Percentiles rank a stretch among this genome's conserved stretches.
These are phyloP conservation scores for Drosophila nigricruria DNA, from an alignment of 2,888 invertebrate species.

Conservation along the genomic window DNA sequence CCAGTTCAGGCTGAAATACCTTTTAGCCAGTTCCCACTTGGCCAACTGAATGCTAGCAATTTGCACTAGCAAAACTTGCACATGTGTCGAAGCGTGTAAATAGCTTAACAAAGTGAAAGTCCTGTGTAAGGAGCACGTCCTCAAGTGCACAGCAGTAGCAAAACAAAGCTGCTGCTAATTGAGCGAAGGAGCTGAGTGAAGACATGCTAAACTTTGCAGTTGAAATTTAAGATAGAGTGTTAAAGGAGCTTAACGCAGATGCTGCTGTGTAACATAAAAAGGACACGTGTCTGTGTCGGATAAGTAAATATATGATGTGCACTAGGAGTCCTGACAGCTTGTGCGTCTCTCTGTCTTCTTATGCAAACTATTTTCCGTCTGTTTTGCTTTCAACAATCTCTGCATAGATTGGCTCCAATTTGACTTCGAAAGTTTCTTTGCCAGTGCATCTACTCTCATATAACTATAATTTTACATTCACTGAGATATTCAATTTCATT, in stretches of 20 bases:
- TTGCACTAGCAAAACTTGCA: conserved; percentile 46
- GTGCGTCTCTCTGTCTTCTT: not conserved
- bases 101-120: conserved; percentile 26
- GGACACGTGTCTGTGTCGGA: not conserved
- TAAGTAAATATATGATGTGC: not conserved
- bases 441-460: not conserved
- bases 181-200: conserved; percentile 28
- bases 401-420: not conserved
- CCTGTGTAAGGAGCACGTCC: conserved; percentile 18
- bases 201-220: conserved; percentile 10
- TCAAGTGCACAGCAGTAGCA: conserved; percentile 9
- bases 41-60: conserved; percentile 53
- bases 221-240: not conserved
- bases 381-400: not conserved
- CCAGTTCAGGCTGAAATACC: conserved; percentile 15
- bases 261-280: not conserved
- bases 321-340: not conserved
- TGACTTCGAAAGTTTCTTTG: not conserved
- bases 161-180: conserved; percentile 60
- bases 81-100: conserved; percentile 42
- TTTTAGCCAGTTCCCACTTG: conserved; percentile 33
- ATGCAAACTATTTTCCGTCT: not conserved
- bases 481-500: not conserved
- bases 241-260: not conserved
- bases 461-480: not conserved